Evolutionary conservation across 2,888 invertebrate genomes (phyloP).

Genomic region (Phorcus lineatus): DNA sequence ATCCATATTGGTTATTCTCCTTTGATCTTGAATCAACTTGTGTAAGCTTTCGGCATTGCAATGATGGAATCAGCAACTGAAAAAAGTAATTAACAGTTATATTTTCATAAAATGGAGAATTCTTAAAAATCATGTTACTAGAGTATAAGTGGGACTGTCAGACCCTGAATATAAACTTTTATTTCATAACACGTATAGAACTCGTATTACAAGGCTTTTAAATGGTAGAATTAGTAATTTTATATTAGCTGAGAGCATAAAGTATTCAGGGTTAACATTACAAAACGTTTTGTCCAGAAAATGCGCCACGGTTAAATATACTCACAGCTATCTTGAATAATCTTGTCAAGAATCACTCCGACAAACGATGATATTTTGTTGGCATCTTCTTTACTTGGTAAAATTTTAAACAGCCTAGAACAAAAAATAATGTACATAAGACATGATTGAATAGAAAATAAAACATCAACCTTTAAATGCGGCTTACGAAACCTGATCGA

Average conservation of each 20-base stretch:
- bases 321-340: slow-evolving; percentile 61
- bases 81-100: slow-evolving; percentile 29
- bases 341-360: slow-evolving; percentile 58
- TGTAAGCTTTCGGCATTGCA: slow-evolving; percentile 37
- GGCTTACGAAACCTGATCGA: too few relatives aligned
- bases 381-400: slow-evolving; percentile 19
- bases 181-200: too few relatives aligned
- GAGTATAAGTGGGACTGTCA: too few relatives aligned
- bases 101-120: background rate
- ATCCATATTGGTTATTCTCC: too few relatives aligned
- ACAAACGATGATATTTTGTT: slow-evolving; percentile 43
- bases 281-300: background rate
- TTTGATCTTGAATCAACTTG: slow-evolving; percentile 28
- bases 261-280: background rate
- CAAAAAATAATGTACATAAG: slow-evolving; percentile 21
- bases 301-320: background rate
- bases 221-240: background rate
- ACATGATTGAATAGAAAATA: background rate
- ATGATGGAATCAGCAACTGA: slow-evolving; percentile 45
- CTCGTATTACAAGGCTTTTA: too few relatives aligned
- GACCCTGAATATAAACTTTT: too few relatives aligned
- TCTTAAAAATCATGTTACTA: background rate
- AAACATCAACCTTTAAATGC: background rate
- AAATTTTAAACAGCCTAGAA: slow-evolving; percentile 51
- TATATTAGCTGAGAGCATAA: background rate